phyloP scores from a whole-genome alignment of 2,888 invertebrate species.

The Ormyrus thymus region DNA sequence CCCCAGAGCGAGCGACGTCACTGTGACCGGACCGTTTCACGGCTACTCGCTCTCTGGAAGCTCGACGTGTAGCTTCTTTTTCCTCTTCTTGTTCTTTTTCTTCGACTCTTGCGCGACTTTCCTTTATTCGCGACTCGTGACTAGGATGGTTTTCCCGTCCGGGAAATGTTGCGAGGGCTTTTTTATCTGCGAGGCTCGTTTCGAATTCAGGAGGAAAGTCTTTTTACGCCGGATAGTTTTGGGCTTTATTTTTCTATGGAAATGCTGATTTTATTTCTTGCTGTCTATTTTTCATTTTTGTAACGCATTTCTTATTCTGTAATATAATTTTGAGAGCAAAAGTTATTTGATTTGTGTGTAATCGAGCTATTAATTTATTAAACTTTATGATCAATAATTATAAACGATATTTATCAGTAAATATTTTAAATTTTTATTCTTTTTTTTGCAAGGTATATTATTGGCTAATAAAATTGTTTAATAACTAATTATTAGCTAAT shows the following conservation, averaged over 20 bases:
- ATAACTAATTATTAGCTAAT: too few relatives aligned
- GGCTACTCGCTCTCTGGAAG: background rate
- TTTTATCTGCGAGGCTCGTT: conserved; percentile 18
- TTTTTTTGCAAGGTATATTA: too few relatives aligned
- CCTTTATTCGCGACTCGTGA: conserved; percentile 39
- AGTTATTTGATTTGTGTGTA: too few relatives aligned
- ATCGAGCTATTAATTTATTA: too few relatives aligned
- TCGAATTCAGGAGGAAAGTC: background rate
- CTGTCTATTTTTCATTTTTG: too few relatives aligned
- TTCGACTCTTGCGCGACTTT: background rate
- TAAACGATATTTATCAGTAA: too few relatives aligned
- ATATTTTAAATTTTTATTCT: too few relatives aligned
- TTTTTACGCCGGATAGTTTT: background rate
- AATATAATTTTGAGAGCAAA: too few relatives aligned
- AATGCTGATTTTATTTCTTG: too few relatives aligned
- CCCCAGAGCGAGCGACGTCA: conserved; percentile 11
- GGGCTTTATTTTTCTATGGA: background rate
- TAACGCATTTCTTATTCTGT: too few relatives aligned
- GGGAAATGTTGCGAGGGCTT: conserved; percentile 21
- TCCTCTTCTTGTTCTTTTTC: conserved; percentile 5
- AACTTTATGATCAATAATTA: too few relatives aligned
- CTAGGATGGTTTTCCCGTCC: conserved; percentile 34
- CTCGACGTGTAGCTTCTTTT: conserved; percentile 33
- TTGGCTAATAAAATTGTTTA: too few relatives aligned
- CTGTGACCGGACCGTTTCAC: conserved; percentile 44